Evolutionary conservation across 2,888 invertebrate species (phyloP), one percentile per base, ranked within the genome.

Genomic region (Sabatieria punctata): DNA sequence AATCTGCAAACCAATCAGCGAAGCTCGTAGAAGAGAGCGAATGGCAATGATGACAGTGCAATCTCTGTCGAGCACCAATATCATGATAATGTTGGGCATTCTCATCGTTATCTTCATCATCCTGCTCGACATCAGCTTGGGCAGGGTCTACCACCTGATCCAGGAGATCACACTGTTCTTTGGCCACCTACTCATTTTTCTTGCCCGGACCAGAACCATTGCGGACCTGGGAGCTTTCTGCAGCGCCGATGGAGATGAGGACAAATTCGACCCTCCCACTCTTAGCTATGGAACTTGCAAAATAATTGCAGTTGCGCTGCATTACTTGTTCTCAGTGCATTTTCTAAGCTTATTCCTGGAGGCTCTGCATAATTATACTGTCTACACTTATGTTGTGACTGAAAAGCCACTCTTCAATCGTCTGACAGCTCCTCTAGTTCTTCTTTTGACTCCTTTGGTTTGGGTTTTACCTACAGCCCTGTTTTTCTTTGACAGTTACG

Each of bases 21-120:
- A 19, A 36, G 19, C 4, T 18, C n/a, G n/a, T n/a, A n/a, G n/a
- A n/a, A n/a, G n/a, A n/a, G n/a, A n/a, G n/a, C n/a, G 39, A 8
- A n/a, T 41, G 2, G 30, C 30, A 18, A 41, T 41, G 41, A 41
- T 41, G 41, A 33, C 41, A 18, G 13, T 22, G 21, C 41, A 41
- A 33, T 30, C 24, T 6, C 4, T 27, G 18, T 41, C 41, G 21
- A 19, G 19, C 21, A 27, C 24, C 27, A 27, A 8, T n/a, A 2
- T n/a, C 6, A 4, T 21, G 19, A 22, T 41, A 2, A 6, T 27
- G 21, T 6, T 41, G 8, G 19, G 24, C 15, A 18, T 41, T 19
- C 27, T 41, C 15, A 2, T 41, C 13, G 41, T 27, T 3, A 21
- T 41, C 3, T 41, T 41, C 41, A 8, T 41, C 2, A 6, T 41